Evolutionary conservation across 2,113 vertebrate species (phyloP), one percentile per base, ranked within the genome.

Genomic region (Rhizomys pruinosus): DNA sequence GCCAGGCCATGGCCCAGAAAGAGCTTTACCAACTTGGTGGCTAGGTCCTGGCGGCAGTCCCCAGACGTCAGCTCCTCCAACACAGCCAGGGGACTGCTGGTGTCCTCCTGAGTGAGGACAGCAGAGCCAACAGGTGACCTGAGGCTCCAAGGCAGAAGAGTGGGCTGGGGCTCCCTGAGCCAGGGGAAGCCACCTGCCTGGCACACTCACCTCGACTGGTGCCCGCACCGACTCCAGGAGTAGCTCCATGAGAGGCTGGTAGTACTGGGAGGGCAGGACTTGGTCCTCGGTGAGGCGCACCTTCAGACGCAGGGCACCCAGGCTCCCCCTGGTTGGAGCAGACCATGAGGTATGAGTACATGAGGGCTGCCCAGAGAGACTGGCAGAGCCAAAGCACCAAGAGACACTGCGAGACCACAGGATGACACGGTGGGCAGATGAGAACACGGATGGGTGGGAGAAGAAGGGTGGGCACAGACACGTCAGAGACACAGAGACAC

Each of bases 1-100:
- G 98, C 98, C 96, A 99, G 98, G 7, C 99, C 99, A 92, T 98
- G 98, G 52, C 98, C 98, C 61, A 99, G 97, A 95, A 99, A 99
- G 87, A 99, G 98, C 98, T 99, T 99, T 97, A 99, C 99, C 96
- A 99, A 96, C 34, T 99, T 99, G 97, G 99, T 99, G 61, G 99
- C 99, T 7, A 99, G 98, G 0, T 99, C 99, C 96, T 99, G 99
- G 1, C 98, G 97, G 97, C 99, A 99, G 96, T 99, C 99, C 5
- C 98, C 98, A 0, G 95, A 98, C 74, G 98, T 98, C 94, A 99
- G 97, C 89, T 99, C 98, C 97, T 99, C 99, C 97, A 99, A 98
- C 97, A 99, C 87, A 6, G 98, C 98, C 97, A 99, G 95, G 2
- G 98, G 98, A 0, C 98, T 98, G 89, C 96, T 86, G 0, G 98